These are phyloP conservation scores for Cyclura pinguis DNA, from an alignment of 2,797 vertebrate species.

Conservation along the genomic window DNA sequence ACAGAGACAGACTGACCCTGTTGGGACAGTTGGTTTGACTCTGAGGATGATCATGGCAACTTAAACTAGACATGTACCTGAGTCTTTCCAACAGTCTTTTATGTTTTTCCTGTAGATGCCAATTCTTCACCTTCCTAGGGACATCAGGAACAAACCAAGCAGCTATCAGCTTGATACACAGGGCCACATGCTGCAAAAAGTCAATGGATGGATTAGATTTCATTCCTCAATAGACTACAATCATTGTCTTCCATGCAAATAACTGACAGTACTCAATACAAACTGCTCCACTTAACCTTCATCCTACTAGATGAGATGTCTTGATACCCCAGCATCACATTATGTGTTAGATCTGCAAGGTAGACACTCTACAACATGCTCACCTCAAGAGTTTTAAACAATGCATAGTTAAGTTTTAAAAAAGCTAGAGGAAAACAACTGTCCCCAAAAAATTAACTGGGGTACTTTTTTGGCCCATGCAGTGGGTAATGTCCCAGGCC, in stretches of 20 bases:
- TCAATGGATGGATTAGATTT: accelerated
- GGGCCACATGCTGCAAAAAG: slow-evolving; percentile 87
- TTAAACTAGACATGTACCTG: slow-evolving; percentile 65
- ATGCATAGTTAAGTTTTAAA: no score
- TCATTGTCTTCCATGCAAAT: background rate
- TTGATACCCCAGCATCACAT: no score
- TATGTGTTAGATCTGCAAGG: no score
- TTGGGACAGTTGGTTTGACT: background rate
- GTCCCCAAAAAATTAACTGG: no score
- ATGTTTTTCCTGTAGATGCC: slow-evolving; percentile 82
- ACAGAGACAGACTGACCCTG: no score
- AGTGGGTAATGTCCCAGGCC: no score
- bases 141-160: slow-evolving; percentile 92
- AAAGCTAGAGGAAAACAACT: no score
- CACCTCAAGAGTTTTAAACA: no score
- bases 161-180: slow-evolving; percentile 90
- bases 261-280: background rate
- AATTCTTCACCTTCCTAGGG: slow-evolving; percentile 88
- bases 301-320: no score
- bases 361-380: no score
- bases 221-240: background rate
- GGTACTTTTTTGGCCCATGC: no score
- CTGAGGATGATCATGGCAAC: background rate
- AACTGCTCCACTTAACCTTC: background rate
- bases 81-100: slow-evolving; percentile 77